Conservation (phyloP, 1,140 invertebrate genomes). For the Ceratosolen fusciceps region DNA sequence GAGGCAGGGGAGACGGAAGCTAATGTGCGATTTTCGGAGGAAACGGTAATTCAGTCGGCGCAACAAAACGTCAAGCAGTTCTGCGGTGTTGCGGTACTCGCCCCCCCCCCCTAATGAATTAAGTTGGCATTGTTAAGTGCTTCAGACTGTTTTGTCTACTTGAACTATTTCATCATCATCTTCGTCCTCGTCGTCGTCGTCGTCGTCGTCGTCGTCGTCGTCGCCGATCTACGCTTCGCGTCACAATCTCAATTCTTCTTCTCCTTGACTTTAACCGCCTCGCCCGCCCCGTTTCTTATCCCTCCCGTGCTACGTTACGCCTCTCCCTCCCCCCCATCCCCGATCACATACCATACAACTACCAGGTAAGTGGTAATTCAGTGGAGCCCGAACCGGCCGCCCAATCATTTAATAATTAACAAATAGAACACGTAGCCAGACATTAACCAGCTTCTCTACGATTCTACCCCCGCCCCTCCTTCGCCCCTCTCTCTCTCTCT, state of each 20-base stretch:
- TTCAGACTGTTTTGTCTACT: constrained; percentile 55
- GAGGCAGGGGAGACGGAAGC: background rate
- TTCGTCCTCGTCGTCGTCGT: background rate
- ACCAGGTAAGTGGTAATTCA: no score
- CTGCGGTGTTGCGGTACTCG: constrained; percentile 51
- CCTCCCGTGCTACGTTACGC: no score
- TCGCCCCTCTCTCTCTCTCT: no score
- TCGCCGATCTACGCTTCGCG: background rate
- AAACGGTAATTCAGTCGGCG: constrained; percentile 56
- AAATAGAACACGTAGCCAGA: no score
- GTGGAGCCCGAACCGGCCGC: no score
- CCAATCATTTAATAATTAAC: no score
- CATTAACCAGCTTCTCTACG: no score
- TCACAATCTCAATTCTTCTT: no score
- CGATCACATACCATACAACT: no score
- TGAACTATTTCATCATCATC: constrained; percentile 33
- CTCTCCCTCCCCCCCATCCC: no score
- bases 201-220: background rate
- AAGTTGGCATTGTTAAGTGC: constrained; percentile 65
- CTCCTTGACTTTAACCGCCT: background rate
- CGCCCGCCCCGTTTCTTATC: background rate
- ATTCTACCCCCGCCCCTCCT: no score
- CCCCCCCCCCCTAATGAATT: constrained; percentile 61
- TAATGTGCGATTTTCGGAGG: constrained; percentile 39
- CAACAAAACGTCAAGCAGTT: constrained; percentile 61